Base-by-base conservation (phyloP, 1,140 invertebrate species). In the Mesaphorura yosii region DNA sequence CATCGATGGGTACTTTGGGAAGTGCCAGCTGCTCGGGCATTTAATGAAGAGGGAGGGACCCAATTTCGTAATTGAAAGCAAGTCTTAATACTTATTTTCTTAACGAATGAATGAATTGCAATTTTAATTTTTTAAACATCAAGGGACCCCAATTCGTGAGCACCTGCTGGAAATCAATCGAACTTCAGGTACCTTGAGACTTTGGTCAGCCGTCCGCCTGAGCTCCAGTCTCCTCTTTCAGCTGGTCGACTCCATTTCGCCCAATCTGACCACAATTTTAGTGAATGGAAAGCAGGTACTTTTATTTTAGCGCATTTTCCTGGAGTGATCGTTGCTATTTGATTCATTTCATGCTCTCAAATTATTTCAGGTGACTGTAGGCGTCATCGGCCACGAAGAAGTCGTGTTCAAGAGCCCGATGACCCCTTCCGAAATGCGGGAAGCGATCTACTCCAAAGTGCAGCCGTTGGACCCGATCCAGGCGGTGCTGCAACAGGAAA, bases 351-450 rank as follows among this genome's bases (percentile, higher is more conserved):
- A 4, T n/a, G 7, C 29, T 29, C 26, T 45, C 27, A 19, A 25
- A 44, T 48, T 44, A 54, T 71, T 72, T 39, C 63, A 90, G 86
- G 75, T 98, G 28, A 92, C 91, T 4, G 85, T 98, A 4, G 94
- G 94, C 37, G 88, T 95, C 22, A 87, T 92, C 66, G 88, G 88
- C 0, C 82, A 87, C 58, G 85, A 91, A 64, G 92, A 97, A 74
- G 89, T 88, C 0, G 86, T 95, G 0, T 89, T 99, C 65, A 89
- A 95, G 67, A 93, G 95, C 66, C 95, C 95, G 0, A 83, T 96
- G 76, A 92, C 90, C 1, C 95, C 95, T 0, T 78, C 80, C 2
- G 90, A 95, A 70, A 91, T 96, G 40, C 80, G 88, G 59, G 79
- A 82, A 20, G 83, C 87, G 1, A 83, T 90, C 74, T 90, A 88